These are phyloP conservation scores for Oryctolagus cuniculus DNA, from an alignment of 2,113 vertebrate species.

Conservation along the genomic window mOryCun1.1 NC_091441.1:5189501-5190000, in stretches of 20 bases:
- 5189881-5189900: rapidly evolving
- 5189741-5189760: background rate
- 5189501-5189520: too few species aligned
- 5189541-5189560: too few species aligned
- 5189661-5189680: too few species aligned
- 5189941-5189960: rapidly evolving
- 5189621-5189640: too few species aligned
- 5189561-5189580: too few species aligned
- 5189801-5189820: background rate
- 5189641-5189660: too few species aligned
- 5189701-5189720: too few species aligned
- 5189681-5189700: too few species aligned
- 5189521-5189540: too few species aligned
- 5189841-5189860: rapidly evolving
- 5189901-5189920: background rate
- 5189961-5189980: background rate
- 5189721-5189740: too few species aligned
- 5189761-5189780: background rate
- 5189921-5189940: background rate
- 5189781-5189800: background rate
- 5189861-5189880: rapidly evolving
- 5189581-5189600: too few species aligned
- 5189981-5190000: background rate
- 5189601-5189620: too few species aligned
- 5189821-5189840: background rate